Base-by-base conservation (phyloP, 2,113 vertebrate genomes). In the Callospermophilus lateralis region DNA sequence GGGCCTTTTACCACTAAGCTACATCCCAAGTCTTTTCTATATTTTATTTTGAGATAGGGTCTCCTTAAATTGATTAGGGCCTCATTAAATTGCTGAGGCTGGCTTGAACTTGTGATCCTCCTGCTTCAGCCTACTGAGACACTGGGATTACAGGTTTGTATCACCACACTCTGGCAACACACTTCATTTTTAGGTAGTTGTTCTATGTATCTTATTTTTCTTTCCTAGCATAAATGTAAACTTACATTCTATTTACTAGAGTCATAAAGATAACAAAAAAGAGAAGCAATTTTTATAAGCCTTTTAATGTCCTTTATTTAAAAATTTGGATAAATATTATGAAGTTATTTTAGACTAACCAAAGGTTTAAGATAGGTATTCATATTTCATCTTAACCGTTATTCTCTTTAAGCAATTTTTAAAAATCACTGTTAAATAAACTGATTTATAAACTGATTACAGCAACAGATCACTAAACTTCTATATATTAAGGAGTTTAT, bases 151-250 rank as follows among this genome's bases (percentile, higher is more conserved):
- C 58, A 61, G 58, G 58, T 26, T 22, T 61, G 8, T 26, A 61
- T 24, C 58, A 26, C 58, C 58, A 61, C 16, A 22, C 61, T 9
- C 61, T 63, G 61, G 24, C 61, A 63, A 63, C 61, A 84, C 17
- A 65, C 42, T 78, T 88, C n/a, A 83, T 83, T 92, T 96, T 90
- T n/a, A 96, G n/a, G 12, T 32, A 78, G 39, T 34, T 92, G 76
- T 30, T 3, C 30, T 88, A 72, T 22, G 2, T 63, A 61, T 61
- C 24, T 61, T 61, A 48, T 88, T 80, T 91, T 89, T 58, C 84
- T 83, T 89, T 16, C 34, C 26, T 34, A 70, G 65, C 51, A 92
- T 37, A 79, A 86, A 79, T 84, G 13, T n/a, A 96, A 94, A 84
- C 24, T 55, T 55, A 73, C 20, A 37, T 89, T 89, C 15, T 84